Evolutionary conservation across 2,113 vertebrate genomes (phyloP).

Genomic region (Menidia beryllina): DNA sequence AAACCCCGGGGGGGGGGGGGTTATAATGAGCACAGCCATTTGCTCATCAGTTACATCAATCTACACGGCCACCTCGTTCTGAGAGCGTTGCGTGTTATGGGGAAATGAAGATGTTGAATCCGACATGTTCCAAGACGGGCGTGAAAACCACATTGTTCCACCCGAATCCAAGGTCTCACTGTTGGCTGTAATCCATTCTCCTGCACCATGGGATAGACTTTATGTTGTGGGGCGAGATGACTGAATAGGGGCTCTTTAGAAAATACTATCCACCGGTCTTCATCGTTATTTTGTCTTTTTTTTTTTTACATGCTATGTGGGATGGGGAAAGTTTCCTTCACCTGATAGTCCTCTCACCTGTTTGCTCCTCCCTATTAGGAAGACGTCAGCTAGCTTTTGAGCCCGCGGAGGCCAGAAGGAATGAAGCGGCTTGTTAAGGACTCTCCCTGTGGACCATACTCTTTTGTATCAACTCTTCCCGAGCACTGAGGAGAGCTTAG

Average conservation of each 20-base stretch:
- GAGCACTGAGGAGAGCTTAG: conserved; percentile 11
- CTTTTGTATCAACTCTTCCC: conserved; percentile 13
- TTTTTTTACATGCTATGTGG: neutral
- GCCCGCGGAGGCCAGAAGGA: conserved; percentile 7
- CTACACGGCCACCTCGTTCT: too few species aligned
- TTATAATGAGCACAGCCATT: too few species aligned
- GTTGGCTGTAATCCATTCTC: too few species aligned
- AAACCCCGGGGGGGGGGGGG: too few species aligned
- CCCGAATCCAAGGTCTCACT: neutral
- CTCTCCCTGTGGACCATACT: neutral
- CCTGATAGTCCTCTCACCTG: neutral
- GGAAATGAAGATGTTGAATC: too few species aligned
- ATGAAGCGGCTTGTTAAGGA: conserved; percentile 16
- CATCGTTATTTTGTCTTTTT: neutral
- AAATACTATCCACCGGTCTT: too few species aligned
- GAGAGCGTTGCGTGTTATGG: too few species aligned
- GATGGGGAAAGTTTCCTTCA: neutral
- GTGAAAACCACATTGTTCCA: neutral
- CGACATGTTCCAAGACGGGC: neutral
- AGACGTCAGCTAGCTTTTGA: neutral
- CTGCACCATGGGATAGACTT: too few species aligned
- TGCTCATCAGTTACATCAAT: too few species aligned
- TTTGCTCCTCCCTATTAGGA: conserved; percentile 1
- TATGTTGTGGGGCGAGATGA: too few species aligned
- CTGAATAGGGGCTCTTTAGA: too few species aligned